Base-by-base conservation (phyloP, 1,140 invertebrate species). In the Apocrypta bakeri region DNA sequence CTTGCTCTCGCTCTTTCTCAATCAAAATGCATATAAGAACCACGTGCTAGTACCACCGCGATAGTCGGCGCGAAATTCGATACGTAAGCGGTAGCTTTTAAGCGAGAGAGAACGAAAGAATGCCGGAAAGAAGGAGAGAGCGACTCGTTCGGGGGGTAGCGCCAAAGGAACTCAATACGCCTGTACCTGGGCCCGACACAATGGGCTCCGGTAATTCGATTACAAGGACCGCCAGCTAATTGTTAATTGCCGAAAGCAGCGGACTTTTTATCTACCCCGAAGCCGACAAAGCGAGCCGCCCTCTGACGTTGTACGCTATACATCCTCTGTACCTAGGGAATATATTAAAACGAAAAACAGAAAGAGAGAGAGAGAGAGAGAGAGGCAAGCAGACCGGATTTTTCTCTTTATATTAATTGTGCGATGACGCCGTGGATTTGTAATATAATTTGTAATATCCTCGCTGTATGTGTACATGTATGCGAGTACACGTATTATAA, bases 141-240 rank as follows among this genome's bases (percentile, higher is more conserved):
- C 61, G 12, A 29, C 33, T 48, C 24, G 27, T n/a, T 17, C 68
- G 61, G 61, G 27, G 9, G 7, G 78, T 86, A 84, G 82, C 78
- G 83, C 83, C 66, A 82, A 83, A 86, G 90, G 88, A 92, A 92
- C 82, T 89, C 87, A 92, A 92, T 92, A 92, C 89, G 90, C 90
- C 90, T 92, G 91, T 92, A 91, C 90, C 89, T 90, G 90, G 86
- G 82, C 86, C 91, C 90, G 91, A 92, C 91, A 92, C 91, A 82
- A 82, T 82, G 91, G 84, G 87, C 74, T 85, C 85, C 79, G 87
- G 91, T 92, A 92, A 92, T 92, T 92, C 89, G 91, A 92, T 92
- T 92, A 92, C 91, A 92, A 92, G 91, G 88, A 92, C 91, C 91
- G 91, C 91, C 90, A 88, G 90, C 90, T 92, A 92, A 92, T 92